Evolutionary conservation across 1,140 invertebrate species (phyloP), one percentile per base, ranked within the genome.

Genomic region (Zaprionus kolodkinae): DNA sequence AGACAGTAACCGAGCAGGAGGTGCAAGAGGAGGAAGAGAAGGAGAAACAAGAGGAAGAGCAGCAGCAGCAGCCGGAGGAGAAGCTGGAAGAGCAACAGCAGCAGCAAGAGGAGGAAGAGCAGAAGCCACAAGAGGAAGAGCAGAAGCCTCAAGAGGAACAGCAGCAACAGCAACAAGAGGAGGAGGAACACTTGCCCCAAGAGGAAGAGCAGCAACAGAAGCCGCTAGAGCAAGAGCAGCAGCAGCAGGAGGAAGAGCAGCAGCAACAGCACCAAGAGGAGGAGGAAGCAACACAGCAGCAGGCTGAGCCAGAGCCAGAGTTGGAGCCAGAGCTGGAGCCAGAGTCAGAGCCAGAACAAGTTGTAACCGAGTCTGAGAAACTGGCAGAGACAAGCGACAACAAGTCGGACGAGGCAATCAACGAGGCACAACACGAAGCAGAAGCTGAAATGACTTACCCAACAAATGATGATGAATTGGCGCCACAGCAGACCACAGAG

Each of bases 391-490:
- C 40, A 45, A 45, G 40, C 40, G 40, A 45, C 40, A 45, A 45
- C 40, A 15, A 45, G 40, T 45, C n/a, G 40, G 40, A 45, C 40
- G 74, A 79, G 75, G 78, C 85, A 89, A 89, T 71, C 81, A 84
- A 70, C 70, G 85, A 86, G 76, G 82, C 81, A 54, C 81, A 89
- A 67, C 87, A 79, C 78, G 83, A 83, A 79, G 45, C 45, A 2
- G 45, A 17, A 45, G n/a, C 40, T 45, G 82, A 91, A 79, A 82
- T 82, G 79, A 87, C 86, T 78, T 87, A 87, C 87, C 87, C 88
- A 91, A 80, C 86, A 90, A 90, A 90, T 90, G 87, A 90, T 91
- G 87, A 90, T 90, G 86, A 90, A 86, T 90, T 90, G 86, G 85
- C 85, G 85, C 85, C 85, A 61, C 57, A 80, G 56, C 70, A 57